These are phyloP conservation scores for Poecilia gillii DNA, from an alignment of 2,797 vertebrate species.

Conservation along the genomic window DNA sequence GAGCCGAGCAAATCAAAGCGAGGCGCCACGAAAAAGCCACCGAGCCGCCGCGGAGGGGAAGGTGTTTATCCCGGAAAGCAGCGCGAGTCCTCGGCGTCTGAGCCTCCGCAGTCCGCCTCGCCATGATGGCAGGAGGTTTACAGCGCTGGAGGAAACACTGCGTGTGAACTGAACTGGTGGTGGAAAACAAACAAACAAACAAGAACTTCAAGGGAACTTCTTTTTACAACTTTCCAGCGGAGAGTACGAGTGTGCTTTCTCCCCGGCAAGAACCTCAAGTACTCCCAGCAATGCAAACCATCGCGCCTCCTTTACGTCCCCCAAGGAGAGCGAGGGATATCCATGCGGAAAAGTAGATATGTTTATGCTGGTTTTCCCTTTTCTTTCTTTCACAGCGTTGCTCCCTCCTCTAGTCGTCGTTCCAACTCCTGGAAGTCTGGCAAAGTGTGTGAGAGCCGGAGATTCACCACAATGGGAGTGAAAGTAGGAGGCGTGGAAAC, in stretches of 20 bases:
- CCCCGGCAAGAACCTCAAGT: conserved; percentile 33
- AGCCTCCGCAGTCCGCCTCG: conserved; percentile 71
- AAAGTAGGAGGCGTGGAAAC: conserved; percentile 79
- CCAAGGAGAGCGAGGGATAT: conserved; percentile 35
- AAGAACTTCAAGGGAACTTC: conserved; percentile 75
- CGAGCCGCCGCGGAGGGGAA: conserved; percentile 38
- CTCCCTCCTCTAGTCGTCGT: conserved; percentile 39
- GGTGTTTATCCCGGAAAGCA: conserved; percentile 56
- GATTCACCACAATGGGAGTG: conserved; percentile 83
- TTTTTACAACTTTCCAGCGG: conserved; percentile 76
- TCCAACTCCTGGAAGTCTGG: conserved; percentile 75
- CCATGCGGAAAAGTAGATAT: conserved; percentile 41
- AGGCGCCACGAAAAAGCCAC: conserved; percentile 72
- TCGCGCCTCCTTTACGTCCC: conserved; percentile 49
- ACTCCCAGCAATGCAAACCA: conserved; percentile 35
- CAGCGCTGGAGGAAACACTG: conserved; percentile 43
- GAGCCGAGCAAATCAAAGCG: conserved; percentile 73
- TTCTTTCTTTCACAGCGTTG: conserved; percentile 14
- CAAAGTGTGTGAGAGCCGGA: conserved; percentile 73
- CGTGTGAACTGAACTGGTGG: conserved; percentile 46
- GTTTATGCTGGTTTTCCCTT: conserved; percentile 1
- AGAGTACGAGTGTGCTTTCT: conserved; percentile 40
- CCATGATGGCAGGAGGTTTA: conserved; percentile 79
- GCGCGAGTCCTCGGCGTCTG: conserved; percentile 55
- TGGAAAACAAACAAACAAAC: background rate